A percentile compares a stretch with the other conserved stretches of the same genome.
These are phyloP conservation scores for Mallotus villosus DNA, from an alignment of 2,797 vertebrate species.

Conservation along the genomic window DNA sequence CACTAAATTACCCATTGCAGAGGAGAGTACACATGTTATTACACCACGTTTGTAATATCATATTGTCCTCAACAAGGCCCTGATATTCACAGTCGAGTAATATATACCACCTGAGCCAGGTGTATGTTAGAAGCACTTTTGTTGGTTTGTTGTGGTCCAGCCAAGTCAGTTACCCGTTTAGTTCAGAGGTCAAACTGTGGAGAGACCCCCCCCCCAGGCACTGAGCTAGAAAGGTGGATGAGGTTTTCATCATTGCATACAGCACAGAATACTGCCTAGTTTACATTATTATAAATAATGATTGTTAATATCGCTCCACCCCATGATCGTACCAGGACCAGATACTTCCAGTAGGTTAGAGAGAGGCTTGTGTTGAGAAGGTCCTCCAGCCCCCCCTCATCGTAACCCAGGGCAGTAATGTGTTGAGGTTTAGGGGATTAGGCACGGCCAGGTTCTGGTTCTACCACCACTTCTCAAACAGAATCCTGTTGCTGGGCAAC, in stretches of 20 bases:
- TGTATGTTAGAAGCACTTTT: neutral
- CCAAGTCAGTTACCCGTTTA: neutral
- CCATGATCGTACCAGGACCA: no score
- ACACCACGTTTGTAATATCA: neutral
- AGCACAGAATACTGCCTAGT: neutral
- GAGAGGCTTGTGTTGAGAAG: no score
- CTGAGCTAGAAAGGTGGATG: no score
- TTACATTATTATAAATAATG: no score
- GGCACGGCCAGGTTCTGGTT: neutral
- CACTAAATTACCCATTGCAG: no score
- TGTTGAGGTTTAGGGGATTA: neutral
- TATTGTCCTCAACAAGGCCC: neutral
- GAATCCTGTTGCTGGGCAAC: slow-evolving; percentile 79
- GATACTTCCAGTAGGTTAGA: no score
- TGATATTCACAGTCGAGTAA: neutral
- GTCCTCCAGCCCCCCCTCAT: no score
- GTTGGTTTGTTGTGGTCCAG: no score
- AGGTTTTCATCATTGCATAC: neutral
- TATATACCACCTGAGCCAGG: neutral
- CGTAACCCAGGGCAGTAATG: no score
- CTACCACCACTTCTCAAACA: slow-evolving; percentile 99
- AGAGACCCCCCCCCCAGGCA: neutral
- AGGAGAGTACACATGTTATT: no score
- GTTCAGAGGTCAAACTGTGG: neutral
- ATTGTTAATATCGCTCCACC: no score